Base-by-base conservation (phyloP, 2,113 vertebrate genomes). In the Galemys pyrenaicus region DNA sequence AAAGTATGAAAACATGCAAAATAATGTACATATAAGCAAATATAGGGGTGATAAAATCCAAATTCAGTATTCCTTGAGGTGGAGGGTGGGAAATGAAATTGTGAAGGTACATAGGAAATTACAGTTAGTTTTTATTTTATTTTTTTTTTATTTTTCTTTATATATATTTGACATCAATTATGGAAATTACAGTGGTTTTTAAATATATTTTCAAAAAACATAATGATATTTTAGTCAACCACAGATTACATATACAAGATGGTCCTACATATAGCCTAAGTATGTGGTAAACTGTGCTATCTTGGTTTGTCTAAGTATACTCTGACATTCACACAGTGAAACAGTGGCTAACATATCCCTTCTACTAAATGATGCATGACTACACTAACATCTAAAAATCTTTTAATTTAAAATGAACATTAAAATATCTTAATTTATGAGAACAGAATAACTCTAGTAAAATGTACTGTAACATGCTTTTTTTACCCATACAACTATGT, bases 371-470 rank as follows among this genome's bases (percentile, higher is more conserved):
- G 4, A 60, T 60, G 10, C 58, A 60, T 60, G 58, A 60, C 9
- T 28, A 60, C 49, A 51, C 49, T 51, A 51, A 51, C 49, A 51
- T 51, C 49, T 51, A 51, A 51, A 51, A 17, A 51, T 17, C 15
- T 70, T 85, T 81, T 83, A 88, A 58, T 93, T 78, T 90, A 70
- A 94, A 95, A 84, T 75, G 4, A 80, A 88, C 16, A 87, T 62
- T 77, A 91, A 91, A 95, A 81, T 37, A 79, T 41, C 56, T 91
- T 74, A 64, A 80, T 62, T 92, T 87, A 56, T 15, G 83, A 37
- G 75, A 54, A 58, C 49, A 19, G 70, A 89, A 75, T 22, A 30
- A 80, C 84, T 88, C 44, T 94, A 89, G 77, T 56, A 96, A 90
- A 96, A 92, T 8, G 0, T 83, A 88, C 51, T 91, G 71, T 10